Base-by-base conservation (phyloP, 2,797 vertebrate species). In the Protosalanx chinensis region DNA sequence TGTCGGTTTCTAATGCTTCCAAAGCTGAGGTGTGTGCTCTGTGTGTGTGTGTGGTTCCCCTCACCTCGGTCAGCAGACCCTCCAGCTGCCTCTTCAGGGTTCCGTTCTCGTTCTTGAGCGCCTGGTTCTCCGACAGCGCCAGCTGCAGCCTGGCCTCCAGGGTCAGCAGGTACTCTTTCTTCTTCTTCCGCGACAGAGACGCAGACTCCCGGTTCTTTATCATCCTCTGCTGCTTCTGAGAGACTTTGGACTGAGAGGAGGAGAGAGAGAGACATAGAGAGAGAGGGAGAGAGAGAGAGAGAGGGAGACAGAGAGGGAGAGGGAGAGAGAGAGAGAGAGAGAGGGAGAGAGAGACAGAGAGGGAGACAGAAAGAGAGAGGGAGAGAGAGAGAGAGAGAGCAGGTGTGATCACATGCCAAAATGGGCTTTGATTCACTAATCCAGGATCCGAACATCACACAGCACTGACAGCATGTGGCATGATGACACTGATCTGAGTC, bases 181-280 rank as follows among this genome's bases (percentile, higher is more conserved):
- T 99, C 85, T 98, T 98, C 82, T 94, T 97, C 57, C 97, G 94
- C 0, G 98, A 99, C 73, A 95, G 90, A 46, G 95, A 97, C 0
- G 97, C 98, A 0, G 98, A 98, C 88, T 99, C 97, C 0, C 97
- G 91, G 87, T 99, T 99, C 91, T 98, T 98, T 74, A 99, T 98
- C 96, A 99, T 96, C 35, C 97, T 93, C 73, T 98, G 96, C 79
- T 98, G 97, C 75, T 94, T 92, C 84, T 94, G 93, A 58, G 94
- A 91, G n/a, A 95, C 78, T 23, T 89, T 95, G 5, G 93, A 85
- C 96, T 98, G 71, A 30, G 32, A 68, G 20, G 13, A 62, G 76
- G 30, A 70, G 72, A 53, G 73, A 51, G 70, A n/a, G 7, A 27
- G 23, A 27, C 23, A 27, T 1, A 64, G 3, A 4, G 23, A 16